These are phyloP conservation scores for Tauraco erythrolophus DNA, from an alignment of 2,113 vertebrate species.

Conservation along the genomic window DNA sequence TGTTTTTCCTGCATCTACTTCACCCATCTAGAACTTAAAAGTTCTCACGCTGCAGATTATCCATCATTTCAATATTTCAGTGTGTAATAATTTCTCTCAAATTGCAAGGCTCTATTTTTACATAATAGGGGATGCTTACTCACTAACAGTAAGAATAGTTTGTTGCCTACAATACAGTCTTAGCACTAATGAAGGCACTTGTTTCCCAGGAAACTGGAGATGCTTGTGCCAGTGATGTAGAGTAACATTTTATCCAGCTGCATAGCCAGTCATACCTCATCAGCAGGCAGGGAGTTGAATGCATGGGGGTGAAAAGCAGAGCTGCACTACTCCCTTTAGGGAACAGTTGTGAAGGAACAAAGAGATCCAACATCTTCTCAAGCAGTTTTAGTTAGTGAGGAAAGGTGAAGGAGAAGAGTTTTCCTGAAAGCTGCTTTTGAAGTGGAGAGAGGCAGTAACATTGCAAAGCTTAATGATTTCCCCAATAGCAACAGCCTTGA, in stretches of 20 bases:
- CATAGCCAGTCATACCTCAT: not conserved
- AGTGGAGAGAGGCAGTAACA: not conserved
- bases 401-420: not conserved
- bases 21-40: not conserved
- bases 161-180: constrained; percentile 64
- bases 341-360: not conserved
- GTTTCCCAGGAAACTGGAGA: constrained; percentile 75
- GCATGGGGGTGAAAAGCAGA: not conserved
- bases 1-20: not conserved
- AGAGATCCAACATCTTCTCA: not conserved
- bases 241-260: constrained; percentile 9
- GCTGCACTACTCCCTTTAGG: not conserved
- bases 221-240: constrained; percentile 27
- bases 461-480: not conserved
- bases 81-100: constrained; percentile 28
- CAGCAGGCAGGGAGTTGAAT: not conserved
- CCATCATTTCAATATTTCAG: constrained; percentile 27
- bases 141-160: constrained; percentile 68
- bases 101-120: constrained; percentile 72
- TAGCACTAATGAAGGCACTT: constrained; percentile 51
- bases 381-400: not conserved
- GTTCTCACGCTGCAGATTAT: constrained; percentile 17
- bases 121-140: constrained; percentile 69
- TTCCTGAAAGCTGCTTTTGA: not conserved
- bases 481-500: not conserved